Conservation (phyloP, 1,140 invertebrate species). For the Drosophila albomicans region DNA sequence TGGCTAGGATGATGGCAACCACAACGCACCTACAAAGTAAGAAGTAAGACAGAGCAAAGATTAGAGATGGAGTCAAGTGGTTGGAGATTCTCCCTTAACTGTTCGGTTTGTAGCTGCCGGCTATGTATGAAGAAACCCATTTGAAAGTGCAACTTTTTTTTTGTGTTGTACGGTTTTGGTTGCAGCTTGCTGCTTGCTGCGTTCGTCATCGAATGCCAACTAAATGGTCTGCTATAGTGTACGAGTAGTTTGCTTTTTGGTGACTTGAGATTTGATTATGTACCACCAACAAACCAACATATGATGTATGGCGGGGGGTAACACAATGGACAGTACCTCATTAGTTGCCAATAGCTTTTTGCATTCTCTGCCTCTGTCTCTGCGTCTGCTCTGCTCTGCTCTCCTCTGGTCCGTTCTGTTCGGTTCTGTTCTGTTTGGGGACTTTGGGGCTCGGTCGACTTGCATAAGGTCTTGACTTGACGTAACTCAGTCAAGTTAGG, state of each 20-base stretch:
- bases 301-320: too few relatives aligned
- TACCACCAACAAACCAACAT: neutral
- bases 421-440: too few relatives aligned
- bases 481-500: slow-evolving; percentile 52
- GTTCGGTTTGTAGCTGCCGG: slow-evolving; percentile 65
- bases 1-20: slow-evolving; percentile 86
- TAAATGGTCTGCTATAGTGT: slow-evolving; percentile 49
- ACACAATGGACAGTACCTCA: too few relatives aligned
- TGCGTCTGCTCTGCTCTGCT: too few relatives aligned
- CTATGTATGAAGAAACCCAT: slow-evolving; percentile 76
- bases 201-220: slow-evolving; percentile 70
- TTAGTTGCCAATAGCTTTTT: too few relatives aligned
- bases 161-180: too few relatives aligned
- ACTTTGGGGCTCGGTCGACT: slow-evolving; percentile 29
- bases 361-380: too few relatives aligned
- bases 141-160: neutral
- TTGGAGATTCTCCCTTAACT: slow-evolving; percentile 36
- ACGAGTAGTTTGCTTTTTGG: too few relatives aligned
- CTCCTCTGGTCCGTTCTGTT: too few relatives aligned
- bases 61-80: neutral
- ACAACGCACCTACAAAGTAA: slow-evolving; percentile 87
- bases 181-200: slow-evolving; percentile 41
- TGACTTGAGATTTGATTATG: slow-evolving; percentile 70
- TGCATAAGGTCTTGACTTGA: slow-evolving; percentile 70
- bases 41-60: neutral